Evolutionary conservation across 2,797 vertebrate genomes (phyloP), one percentile per base, ranked within the genome.

Genomic region (Scolopax bukidnonensis): DNA sequence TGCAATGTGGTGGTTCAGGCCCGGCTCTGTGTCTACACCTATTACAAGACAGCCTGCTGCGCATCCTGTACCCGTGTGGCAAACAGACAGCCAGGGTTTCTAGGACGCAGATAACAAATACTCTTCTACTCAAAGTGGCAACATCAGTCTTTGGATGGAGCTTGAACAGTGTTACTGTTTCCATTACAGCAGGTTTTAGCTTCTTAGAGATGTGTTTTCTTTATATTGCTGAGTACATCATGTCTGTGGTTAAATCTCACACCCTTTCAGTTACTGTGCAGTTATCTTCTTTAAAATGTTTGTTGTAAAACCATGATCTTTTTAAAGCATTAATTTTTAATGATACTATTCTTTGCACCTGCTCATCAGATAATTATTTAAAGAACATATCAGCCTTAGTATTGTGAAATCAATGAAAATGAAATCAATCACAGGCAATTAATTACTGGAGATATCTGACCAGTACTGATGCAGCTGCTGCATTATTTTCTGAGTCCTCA

Each of bases 1-100:
- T 99, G 99, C 97, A 99, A 99, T 0, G 99, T 99, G 97, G 99
- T 99, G 97, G 99, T 99, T 30, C 99, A 99, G 97, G 99, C 99
- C 16, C 98, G 99, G 21, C 99, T 99, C 45, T 99, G 99, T 4
- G 99, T 99, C 93, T 99, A 99, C 83, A 98, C 98, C 88, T 99
- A 99, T 90, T 99, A 99, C 98, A 98, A 99, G 97, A 98, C 97
- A 0, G 98, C 99, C 8, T 99, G 99, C 95, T 99, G 99, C 2
- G 99, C 98, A 2, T 99, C 99, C 4, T 99, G 99, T 56, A 97
- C 98, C 1, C 98, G 98, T 0, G 98, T 98, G 92, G 98, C 98
- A 40, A 98, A 98, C 95, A 98, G 98, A 96, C 98, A 98, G 10
- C 75, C 96, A 0, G 97, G 97, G 38, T 98, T 98, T 85, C 97